phyloP scores from a whole-genome alignment of 2,113 vertebrate species.

The Austrofundulus limnaeus region DNA sequence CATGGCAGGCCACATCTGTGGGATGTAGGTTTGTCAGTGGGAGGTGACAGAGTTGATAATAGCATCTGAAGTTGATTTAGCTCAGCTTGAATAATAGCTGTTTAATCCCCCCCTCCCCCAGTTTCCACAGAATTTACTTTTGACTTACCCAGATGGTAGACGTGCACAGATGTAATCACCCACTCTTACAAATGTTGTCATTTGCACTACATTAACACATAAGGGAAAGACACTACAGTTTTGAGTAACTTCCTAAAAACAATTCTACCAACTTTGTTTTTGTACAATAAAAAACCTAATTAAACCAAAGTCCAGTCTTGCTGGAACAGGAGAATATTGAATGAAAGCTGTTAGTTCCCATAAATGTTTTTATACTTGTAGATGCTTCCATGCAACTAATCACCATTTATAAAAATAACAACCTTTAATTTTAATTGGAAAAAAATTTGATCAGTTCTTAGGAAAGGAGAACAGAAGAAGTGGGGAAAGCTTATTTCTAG shows the following conservation, averaged over 20 bases:
- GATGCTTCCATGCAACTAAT: too few relatives aligned
- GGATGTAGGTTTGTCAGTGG: conserved; percentile 12
- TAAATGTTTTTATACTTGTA: conserved; percentile 53
- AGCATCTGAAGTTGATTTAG: conserved; percentile 21
- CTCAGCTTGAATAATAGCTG: conserved; percentile 22
- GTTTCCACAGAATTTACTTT: conserved; percentile 28
- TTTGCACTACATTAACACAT: background rate
- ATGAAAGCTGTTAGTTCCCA: conserved; percentile 60
- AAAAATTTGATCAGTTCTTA: too few relatives aligned
- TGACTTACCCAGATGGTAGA: conserved; percentile 25
- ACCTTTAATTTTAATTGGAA: too few relatives aligned
- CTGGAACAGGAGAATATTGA: conserved; percentile 27
- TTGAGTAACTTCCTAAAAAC: background rate
- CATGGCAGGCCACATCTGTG: conserved; percentile 14
- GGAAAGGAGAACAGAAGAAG: too few relatives aligned
- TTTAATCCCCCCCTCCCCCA: conserved; percentile 13
- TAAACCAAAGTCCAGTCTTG: conserved; percentile 34
- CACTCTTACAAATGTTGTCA: conserved; percentile 30
- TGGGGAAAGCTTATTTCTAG: too few relatives aligned
- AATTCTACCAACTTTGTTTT: conserved; percentile 19
- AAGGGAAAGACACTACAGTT: background rate
- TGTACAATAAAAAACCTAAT: conserved; percentile 14
- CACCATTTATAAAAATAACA: too few relatives aligned
- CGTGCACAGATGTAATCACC: conserved; percentile 4
- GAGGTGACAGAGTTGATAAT: conserved; percentile 16